phyloP scores from a whole-genome alignment of 2,113 vertebrate species.

The Mastomys natalensis region DNA sequence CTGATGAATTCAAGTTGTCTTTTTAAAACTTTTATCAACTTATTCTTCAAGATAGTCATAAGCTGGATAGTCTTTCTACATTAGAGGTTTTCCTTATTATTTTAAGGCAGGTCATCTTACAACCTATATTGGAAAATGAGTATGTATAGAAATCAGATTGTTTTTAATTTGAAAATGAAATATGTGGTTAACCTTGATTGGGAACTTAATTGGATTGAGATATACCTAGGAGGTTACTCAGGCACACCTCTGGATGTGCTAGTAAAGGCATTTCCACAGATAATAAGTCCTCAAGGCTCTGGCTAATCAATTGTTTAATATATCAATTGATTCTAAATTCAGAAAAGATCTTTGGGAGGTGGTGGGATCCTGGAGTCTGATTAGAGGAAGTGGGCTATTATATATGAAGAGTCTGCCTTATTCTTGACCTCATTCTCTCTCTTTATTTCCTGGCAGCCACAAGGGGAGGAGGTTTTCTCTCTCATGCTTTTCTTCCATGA shows the following conservation, averaged over 20 bases:
- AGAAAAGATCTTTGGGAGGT: background rate
- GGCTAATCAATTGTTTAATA: background rate
- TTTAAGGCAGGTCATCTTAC: background rate
- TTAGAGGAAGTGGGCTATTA: background rate
- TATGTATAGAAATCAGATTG: background rate
- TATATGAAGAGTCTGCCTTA: background rate
- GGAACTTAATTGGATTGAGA: background rate
- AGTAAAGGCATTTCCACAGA: background rate
- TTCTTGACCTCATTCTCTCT: background rate
- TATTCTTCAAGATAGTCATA: background rate
- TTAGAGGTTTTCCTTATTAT: background rate
- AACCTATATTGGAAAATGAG: background rate
- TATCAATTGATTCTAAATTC: background rate
- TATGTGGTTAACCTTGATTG: background rate
- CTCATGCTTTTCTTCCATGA: background rate
- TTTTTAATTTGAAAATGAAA: background rate
- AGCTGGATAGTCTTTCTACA: background rate
- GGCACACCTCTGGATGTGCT: background rate
- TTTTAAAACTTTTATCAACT: slow-evolving; percentile 7
- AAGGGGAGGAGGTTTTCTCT: background rate
- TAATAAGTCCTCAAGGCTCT: background rate
- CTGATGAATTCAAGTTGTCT: background rate
- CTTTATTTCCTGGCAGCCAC: background rate
- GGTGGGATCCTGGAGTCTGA: background rate
- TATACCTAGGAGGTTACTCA: background rate